Base-by-base conservation (phyloP, 2,888 invertebrate species). In the Pammene fasciana region DNA sequence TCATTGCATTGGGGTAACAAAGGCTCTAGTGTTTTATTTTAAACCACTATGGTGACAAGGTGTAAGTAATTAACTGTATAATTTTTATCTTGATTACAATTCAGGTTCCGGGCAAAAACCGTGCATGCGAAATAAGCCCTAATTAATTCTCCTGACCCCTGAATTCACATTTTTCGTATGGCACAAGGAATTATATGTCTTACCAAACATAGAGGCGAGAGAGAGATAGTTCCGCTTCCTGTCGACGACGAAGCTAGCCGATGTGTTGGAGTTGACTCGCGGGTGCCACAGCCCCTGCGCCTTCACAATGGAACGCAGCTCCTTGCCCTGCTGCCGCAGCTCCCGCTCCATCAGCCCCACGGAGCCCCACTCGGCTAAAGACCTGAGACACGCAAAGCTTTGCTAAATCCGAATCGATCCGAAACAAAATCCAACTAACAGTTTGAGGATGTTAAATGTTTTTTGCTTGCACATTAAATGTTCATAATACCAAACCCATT, bases 231-330 rank as follows among this genome's bases (percentile, higher is more conserved):
- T 97, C 79, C 98, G 95, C 78, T 95, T 95, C 67, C 96, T 94
- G 86, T 98, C 98, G 0, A 97, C 97, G 54, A 95, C 94, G 87
- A 98, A 98, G 48, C 94, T 94, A 0, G 97, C 95, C 13, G 95
- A 94, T 0, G 98, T 97, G 84, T 96, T 97, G 54, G 95, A 93
- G 82, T 97, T 97, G 36, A 98, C 97, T 78, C 95, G 94, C 0
- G 98, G 98, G 87, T 97, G 96, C 96, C 97, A 98, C 66, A 98
- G 93, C 0, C 98, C 98, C 73, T 95, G 94, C 4, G 98, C 97
- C 89, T 98, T 98, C 75, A 98, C 96, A 60, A 98, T 95, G 0
- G 97, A 97, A 50, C 97, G 94, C 78, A 97, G 92, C 76, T 94
- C 93, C 72, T 94, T 94, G 59, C 96, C 98, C 81, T 97, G 95